Base-by-base conservation (phyloP, 2,797 vertebrate species). In the Leptodactylus fallax region DNA sequence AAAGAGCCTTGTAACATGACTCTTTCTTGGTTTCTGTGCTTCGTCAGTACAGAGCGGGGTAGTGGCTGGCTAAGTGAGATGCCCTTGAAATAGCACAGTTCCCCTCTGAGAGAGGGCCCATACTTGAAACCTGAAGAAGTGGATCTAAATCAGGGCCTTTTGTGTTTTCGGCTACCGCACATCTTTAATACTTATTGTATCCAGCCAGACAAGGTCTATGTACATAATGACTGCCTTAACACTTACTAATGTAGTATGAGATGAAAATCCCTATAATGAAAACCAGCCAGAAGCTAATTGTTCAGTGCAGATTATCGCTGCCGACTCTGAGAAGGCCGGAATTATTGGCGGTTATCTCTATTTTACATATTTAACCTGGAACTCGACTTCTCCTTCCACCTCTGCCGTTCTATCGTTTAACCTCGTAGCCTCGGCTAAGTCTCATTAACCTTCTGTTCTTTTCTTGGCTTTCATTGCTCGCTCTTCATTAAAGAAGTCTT, bases 391-490 rank as follows among this genome's bases (percentile, higher is more conserved):
- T 79, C 53, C 79, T 81, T 87, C 79, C 69, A 81, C n/a, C 56
- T 61, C 79, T 67, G 69, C n/a, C 67, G 9, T 83, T 76, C 53
- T 14, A 36, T 63, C 60, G 6, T 78, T 82, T 87, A 77, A 82
- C 80, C 80, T 56, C 5, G 12, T 49, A 23, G 76, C 71, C 74
- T 51, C 84, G 3, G 74, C 58, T 17, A 85, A 87, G 78, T 87
- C 85, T 51, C 79, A 87, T 87, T 81, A 87, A 87, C 85, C 67
- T 87, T 76, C 55, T 80, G 77, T 65, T 21, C 36, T 16, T 16
- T 56, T 6, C 16, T 74, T 45, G 49, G 17, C 67, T 60, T 74
- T 16, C 53, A 61, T 76, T 47, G 36, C 83, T 60, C 19, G 9
- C 25, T 76, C 36, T 84, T 74, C 55, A 84, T 84, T 74, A 61